Percentiles rank a stretch among this genome's conserved stretches.
phyloP scores from a whole-genome alignment of 2,888 invertebrate species.

The Phaonia tiefii region DNA sequence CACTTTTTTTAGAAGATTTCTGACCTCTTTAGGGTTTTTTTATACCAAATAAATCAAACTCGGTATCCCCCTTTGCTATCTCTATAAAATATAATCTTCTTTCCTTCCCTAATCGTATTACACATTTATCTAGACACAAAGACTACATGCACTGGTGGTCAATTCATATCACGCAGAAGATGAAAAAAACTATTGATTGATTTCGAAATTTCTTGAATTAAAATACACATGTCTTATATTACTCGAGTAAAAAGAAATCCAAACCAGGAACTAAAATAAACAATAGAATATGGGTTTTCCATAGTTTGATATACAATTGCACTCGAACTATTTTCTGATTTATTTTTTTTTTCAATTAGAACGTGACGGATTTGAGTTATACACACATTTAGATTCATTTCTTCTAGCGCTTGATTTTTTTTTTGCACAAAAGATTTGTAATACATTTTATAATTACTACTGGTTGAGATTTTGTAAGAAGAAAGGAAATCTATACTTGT shows the following conservation, averaged over 20 bases:
- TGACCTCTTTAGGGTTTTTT: no score
- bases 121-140: no score
- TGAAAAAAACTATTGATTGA: neutral
- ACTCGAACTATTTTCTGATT: neutral
- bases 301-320: neutral
- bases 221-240: constrained; percentile 4
- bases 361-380: constrained; percentile 67
- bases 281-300: constrained; percentile 17
- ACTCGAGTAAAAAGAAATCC: neutral
- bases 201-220: neutral
- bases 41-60: no score
- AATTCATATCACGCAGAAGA: no score
- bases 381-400: no score
- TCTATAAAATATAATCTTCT: no score
- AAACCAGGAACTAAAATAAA: constrained; percentile 46
- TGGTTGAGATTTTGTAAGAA: no score
- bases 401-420: neutral
- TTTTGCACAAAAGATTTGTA: neutral
- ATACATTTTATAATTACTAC: constrained; percentile 1
- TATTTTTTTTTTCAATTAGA: constrained; percentile 45
- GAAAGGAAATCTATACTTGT: constrained; percentile 1
- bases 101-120: no score
- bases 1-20: no score
- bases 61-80: no score
- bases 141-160: no score